Evolutionary conservation across 1,140 invertebrate genomes (phyloP).

Genomic region (Tetragnatha versicolor): DNA sequence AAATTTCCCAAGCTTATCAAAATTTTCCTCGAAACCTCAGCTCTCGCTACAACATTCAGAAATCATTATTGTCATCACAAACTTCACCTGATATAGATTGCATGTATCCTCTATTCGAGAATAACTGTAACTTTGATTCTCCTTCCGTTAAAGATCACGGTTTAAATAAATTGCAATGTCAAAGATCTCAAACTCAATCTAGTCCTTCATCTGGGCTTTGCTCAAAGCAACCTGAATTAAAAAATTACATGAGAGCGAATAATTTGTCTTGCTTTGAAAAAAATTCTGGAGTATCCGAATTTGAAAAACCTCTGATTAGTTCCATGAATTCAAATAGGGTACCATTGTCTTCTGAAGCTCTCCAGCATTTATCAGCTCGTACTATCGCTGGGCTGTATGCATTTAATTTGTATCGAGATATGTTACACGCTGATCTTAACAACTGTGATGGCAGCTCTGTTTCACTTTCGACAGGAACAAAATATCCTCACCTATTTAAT

Average conservation of each 20-base stretch:
- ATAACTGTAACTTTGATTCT: background rate
- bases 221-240: slow-evolving; percentile 20
- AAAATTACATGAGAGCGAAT: background rate
- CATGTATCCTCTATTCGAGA: slow-evolving; percentile 13
- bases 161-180: slow-evolving; percentile 32
- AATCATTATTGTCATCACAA: background rate
- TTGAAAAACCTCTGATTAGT: slow-evolving; percentile 15
- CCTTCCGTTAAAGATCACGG: background rate
- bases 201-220: background rate
- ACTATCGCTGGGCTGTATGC: slow-evolving; percentile 39
- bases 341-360: slow-evolving; percentile 41
- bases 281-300: background rate
- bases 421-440: slow-evolving; percentile 32
- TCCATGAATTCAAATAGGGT: slow-evolving; percentile 31
- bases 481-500: slow-evolving; percentile 46
- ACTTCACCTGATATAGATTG: slow-evolving; percentile 16
- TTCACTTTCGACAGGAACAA: slow-evolving; percentile 16
- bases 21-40: slow-evolving; percentile 53
- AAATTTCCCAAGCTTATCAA: slow-evolving; percentile 44
- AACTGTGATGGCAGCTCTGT: slow-evolving; percentile 3
- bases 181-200: background rate
- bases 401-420: slow-evolving; percentile 43
- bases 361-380: slow-evolving; percentile 42
- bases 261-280: slow-evolving; percentile 43
- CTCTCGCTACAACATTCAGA: slow-evolving; percentile 33